Evolutionary conservation across 2,888 invertebrate genomes (phyloP).

Genomic region (Diplolepis rosae): DNA sequence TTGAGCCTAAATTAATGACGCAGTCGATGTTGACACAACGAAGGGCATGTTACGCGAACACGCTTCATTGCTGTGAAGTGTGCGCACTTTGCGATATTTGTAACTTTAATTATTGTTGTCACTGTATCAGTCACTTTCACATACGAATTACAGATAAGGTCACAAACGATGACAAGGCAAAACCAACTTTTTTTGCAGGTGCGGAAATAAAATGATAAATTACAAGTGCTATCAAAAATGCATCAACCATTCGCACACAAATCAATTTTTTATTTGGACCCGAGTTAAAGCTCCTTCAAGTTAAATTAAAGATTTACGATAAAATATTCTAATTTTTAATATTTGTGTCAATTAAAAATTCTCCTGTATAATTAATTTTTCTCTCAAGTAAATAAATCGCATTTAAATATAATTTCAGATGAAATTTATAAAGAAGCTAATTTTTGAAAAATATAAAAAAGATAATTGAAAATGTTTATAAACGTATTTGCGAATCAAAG

Average conservation of each 20-base stretch:
- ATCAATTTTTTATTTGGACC: too few species aligned
- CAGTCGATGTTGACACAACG: slow-evolving; percentile 55
- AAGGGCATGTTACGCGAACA: neutral
- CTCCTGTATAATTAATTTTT: too few species aligned
- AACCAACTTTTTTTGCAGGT: neutral
- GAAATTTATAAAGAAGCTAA: neutral
- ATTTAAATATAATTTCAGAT: too few species aligned
- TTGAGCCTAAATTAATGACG: slow-evolving; percentile 68
- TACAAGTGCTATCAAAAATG: neutral
- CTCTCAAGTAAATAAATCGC: too few species aligned
- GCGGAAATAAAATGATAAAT: neutral
- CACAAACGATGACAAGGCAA: neutral
- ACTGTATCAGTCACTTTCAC: neutral
- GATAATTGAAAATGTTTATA: neutral
- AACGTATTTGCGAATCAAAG: neutral
- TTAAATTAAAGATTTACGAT: too few species aligned
- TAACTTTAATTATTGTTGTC: neutral
- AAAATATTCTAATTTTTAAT: too few species aligned
- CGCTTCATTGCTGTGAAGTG: neutral
- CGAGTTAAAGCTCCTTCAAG: too few species aligned
- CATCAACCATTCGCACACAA: too few species aligned
- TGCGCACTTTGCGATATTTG: neutral
- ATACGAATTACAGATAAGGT: neutral
- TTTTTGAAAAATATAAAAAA: too few species aligned
- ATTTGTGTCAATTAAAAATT: too few species aligned